Conservation (phyloP, 2,113 vertebrate genomes). For the Elephantulus edwardii region DNA sequence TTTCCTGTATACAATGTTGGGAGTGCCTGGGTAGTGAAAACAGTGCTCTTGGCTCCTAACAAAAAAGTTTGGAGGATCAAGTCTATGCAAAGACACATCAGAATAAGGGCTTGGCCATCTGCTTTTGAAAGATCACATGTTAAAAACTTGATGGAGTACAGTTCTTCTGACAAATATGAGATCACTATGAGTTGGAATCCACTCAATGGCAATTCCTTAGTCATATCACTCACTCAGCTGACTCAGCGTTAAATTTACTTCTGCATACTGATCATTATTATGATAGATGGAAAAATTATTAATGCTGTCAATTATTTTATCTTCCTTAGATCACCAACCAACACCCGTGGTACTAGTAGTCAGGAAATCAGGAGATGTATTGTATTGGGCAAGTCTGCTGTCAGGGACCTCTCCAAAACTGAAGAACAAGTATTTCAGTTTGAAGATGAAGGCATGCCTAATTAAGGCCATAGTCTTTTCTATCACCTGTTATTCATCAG, state of each 20-base stretch:
- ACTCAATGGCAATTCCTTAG: background rate
- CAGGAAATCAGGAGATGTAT: too few relatives aligned
- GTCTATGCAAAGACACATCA: background rate
- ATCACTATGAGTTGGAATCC: background rate
- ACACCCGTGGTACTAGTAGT: too few relatives aligned
- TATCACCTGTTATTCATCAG: too few relatives aligned
- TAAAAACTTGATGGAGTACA: background rate
- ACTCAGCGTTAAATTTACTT: constrained; percentile 27
- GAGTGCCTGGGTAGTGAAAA: background rate
- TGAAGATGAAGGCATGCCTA: too few relatives aligned
- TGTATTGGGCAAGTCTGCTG: too few relatives aligned
- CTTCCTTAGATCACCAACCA: too few relatives aligned
- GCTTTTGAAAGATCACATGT: background rate
- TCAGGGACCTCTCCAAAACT: too few relatives aligned
- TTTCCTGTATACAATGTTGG: background rate
- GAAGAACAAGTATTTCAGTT: too few relatives aligned
- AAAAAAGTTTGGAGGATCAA: background rate
- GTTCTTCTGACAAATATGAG: background rate
- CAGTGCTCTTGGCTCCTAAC: background rate
- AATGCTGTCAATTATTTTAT: too few relatives aligned
- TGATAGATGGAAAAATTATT: too few relatives aligned
- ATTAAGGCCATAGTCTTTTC: too few relatives aligned
- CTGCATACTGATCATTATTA: background rate
- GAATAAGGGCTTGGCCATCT: background rate
- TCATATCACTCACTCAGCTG: background rate